phyloP scores from a whole-genome alignment of 2,888 invertebrate genomes.

The Apotomis turbidana region DNA sequence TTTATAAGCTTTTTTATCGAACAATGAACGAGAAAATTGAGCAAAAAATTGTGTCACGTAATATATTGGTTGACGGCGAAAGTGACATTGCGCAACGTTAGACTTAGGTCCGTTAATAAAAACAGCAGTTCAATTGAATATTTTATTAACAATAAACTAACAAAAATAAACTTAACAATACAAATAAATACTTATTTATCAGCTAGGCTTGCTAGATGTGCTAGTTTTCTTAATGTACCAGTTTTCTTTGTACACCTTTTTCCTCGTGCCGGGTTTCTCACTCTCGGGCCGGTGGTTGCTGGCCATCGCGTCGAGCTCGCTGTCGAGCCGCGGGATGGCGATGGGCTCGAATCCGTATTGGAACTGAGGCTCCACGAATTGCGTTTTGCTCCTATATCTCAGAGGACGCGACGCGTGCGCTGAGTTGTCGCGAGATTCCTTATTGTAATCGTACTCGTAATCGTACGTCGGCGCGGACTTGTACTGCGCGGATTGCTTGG shows the following conservation, averaged over 20 bases:
- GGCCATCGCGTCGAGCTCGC: conserved; percentile 75
- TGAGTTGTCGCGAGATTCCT: conserved; percentile 63
- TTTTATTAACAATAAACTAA: conserved; percentile 53
- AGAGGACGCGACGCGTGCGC: conserved; percentile 67
- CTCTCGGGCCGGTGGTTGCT: conserved; percentile 71
- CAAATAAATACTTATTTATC: conserved; percentile 70
- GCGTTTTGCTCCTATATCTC: conserved; percentile 63
- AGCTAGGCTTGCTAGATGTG: conserved; percentile 68
- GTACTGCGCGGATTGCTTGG: conserved; percentile 62
- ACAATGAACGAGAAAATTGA: conserved; percentile 56
- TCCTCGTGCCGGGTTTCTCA: conserved; percentile 71
- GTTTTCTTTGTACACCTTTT: conserved; percentile 78
- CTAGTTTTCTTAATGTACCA: conserved; percentile 78
- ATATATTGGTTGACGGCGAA: conserved; percentile 71
- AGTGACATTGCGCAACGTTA: conserved; percentile 65
- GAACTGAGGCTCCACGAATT: conserved; percentile 77
- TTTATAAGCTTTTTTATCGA: conserved; percentile 54
- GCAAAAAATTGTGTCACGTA: conserved; percentile 72
- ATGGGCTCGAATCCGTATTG: conserved; percentile 80
- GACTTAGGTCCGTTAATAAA: conserved; percentile 27
- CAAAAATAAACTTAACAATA: conserved; percentile 50
- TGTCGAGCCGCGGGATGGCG: conserved; percentile 68
- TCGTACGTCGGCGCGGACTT: conserved; percentile 63
- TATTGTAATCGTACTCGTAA: conserved; percentile 67
- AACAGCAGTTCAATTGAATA: conserved; percentile 40